Evolutionary conservation across 2,113 vertebrate species (phyloP).

Genomic region (Phylloscopus trochilus): DNA sequence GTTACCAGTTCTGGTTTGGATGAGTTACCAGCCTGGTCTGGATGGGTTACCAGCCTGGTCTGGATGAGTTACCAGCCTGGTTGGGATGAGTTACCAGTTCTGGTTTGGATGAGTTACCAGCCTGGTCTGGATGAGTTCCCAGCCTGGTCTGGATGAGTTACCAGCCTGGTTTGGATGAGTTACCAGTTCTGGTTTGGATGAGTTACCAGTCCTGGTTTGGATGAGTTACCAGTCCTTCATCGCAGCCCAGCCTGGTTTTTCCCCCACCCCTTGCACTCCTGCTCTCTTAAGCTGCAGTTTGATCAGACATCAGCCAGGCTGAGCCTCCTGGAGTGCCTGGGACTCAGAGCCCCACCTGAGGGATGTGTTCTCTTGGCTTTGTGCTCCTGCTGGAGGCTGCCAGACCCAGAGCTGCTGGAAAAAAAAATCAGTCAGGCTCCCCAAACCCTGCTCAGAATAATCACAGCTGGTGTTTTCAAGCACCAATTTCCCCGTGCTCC

Average conservation of each 20-base stretch:
- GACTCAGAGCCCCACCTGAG: neutral
- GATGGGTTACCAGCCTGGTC: no score
- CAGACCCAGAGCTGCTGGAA: constrained; percentile 1
- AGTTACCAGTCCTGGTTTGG: neutral
- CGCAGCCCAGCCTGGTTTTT: neutral
- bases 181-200: neutral
- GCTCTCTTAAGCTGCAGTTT: neutral
- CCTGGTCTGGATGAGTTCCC: neutral
- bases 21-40: no score
- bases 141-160: neutral
- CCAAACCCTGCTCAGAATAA: neutral
- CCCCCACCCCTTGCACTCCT: neutral
- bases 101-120: neutral
- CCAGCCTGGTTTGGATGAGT: neutral
- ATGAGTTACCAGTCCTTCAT: neutral
- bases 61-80: neutral
- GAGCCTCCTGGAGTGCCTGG: neutral
- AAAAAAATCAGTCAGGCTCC: neutral
- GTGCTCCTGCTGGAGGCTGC: neutral
- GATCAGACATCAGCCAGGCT: neutral
- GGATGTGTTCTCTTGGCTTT: constrained; percentile 35
- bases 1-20: no score
- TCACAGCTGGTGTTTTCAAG: neutral
- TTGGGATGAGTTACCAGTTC: neutral
- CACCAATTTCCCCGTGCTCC: rapidly evolving